phyloP scores from a whole-genome alignment of 2,888 invertebrate genomes.

The Euzophera pinguis region DNA sequence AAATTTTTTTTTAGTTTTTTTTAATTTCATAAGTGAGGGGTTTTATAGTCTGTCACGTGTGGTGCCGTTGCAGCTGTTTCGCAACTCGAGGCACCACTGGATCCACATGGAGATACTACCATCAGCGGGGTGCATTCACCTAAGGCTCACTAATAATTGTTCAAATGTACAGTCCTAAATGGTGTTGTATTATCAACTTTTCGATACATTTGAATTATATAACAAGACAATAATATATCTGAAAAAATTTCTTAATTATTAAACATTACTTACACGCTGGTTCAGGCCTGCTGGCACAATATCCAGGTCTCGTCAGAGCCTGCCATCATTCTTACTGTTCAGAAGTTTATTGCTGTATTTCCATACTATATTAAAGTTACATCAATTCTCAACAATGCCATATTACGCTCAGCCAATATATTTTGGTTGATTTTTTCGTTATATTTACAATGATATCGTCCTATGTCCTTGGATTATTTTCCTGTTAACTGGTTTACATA shows the following conservation, averaged over 20 bases:
- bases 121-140: slow-evolving; percentile 58
- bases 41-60: slow-evolving; percentile 36
- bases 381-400: slow-evolving; percentile 30
- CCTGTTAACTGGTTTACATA: slow-evolving; percentile 50
- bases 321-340: slow-evolving; percentile 53
- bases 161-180: slow-evolving; percentile 62
- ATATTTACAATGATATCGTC: slow-evolving; percentile 25
- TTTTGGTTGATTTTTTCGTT: slow-evolving; percentile 16
- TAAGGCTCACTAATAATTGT: slow-evolving; percentile 71
- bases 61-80: slow-evolving; percentile 10
- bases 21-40: slow-evolving; percentile 59
- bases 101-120: slow-evolving; percentile 48
- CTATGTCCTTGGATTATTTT: slow-evolving; percentile 32
- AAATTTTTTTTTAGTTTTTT: slow-evolving; percentile 56
- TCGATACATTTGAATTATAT: slow-evolving; percentile 78
- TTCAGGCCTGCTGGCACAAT: slow-evolving; percentile 65
- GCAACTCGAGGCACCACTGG: slow-evolving; percentile 21
- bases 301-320: slow-evolving; percentile 52
- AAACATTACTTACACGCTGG: slow-evolving; percentile 76
- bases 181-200: slow-evolving; percentile 60
- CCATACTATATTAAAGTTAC: slow-evolving; percentile 18
- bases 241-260: slow-evolving; percentile 77
- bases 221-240: slow-evolving; percentile 81
- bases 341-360: slow-evolving; percentile 52
- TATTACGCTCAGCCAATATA: slow-evolving; percentile 50